Percentiles rank a stretch among this genome's conserved stretches.
phyloP scores from a whole-genome alignment of 2,888 invertebrate genomes.

The Scaptomyza cyrtandrae region DNA sequence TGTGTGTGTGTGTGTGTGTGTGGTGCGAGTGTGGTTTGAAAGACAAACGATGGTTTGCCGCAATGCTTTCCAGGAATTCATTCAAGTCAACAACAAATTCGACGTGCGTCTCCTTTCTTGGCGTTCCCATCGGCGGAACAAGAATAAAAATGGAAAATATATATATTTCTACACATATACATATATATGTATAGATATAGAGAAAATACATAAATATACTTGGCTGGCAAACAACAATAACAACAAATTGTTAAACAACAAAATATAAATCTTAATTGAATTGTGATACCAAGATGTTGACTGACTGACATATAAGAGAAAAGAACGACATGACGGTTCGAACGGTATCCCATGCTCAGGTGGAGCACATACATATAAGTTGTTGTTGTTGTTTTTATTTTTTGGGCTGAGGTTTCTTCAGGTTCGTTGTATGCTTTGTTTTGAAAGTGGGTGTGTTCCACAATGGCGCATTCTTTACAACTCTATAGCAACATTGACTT shows the following conservation, averaged over 20 bases:
- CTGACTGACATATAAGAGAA: conserved; percentile 27
- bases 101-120: conserved; percentile 41
- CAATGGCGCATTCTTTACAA: conserved; percentile 62
- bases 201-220: conserved; percentile 58
- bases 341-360: conserved; percentile 28
- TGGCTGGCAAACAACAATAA: conserved; percentile 56
- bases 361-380: conserved; percentile 24
- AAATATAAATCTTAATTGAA: conserved; percentile 81
- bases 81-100: conserved; percentile 70
- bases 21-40: conserved; percentile 58
- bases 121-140: conserved; percentile 36
- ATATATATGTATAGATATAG: conserved; percentile 25
- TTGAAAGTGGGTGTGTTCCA: conserved; percentile 67
- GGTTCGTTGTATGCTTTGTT: conserved; percentile 46
- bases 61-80: conserved; percentile 79
- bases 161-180: conserved; percentile 40
- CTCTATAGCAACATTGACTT: conserved; percentile 39
- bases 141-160: conserved; percentile 36
- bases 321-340: conserved; percentile 3
- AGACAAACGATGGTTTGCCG: conserved; percentile 65
- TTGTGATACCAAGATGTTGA: conserved; percentile 69
- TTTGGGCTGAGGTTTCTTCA: conserved; percentile 10
- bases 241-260: conserved; percentile 78
- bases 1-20: conserved; percentile 18
- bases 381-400: conserved; percentile 7